These are phyloP conservation scores for Mixornis gularis DNA, from an alignment of 2,113 vertebrate species.

Conservation along the genomic window DNA sequence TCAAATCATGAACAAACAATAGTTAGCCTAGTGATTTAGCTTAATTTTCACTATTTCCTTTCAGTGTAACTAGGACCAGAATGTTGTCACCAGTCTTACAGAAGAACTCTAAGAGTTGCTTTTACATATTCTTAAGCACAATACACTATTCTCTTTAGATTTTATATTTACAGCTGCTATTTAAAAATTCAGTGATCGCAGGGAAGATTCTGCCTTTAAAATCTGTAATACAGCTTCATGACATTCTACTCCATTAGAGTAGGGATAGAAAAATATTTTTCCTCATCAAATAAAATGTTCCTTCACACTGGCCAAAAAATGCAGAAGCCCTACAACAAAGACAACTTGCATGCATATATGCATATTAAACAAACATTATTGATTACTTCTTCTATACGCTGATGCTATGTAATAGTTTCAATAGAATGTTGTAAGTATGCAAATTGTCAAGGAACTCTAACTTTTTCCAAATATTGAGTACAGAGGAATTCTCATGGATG, in stretches of 20 bases:
- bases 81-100: neutral
- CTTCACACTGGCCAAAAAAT: neutral
- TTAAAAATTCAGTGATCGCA: conserved; percentile 18
- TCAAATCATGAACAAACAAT: neutral
- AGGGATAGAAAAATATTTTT: neutral
- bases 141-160: neutral
- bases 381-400: neutral
- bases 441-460: neutral
- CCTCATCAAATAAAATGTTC: neutral
- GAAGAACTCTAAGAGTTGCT: neutral
- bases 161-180: neutral
- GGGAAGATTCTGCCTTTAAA: conserved; percentile 4
- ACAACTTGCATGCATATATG: neutral
- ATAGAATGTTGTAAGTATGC: neutral
- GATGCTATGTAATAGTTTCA: neutral
- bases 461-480: neutral
- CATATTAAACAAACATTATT: neutral
- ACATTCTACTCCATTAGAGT: neutral
- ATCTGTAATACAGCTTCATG: neutral
- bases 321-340: neutral
- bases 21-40: neutral
- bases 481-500: neutral
- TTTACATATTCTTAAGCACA: conserved; percentile 19
- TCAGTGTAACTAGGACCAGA: neutral
- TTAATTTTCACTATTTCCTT: conserved; percentile 7